Evolutionary conservation across 2,113 vertebrate species (phyloP).

Genomic region (Sturnus vulgaris): DNA sequence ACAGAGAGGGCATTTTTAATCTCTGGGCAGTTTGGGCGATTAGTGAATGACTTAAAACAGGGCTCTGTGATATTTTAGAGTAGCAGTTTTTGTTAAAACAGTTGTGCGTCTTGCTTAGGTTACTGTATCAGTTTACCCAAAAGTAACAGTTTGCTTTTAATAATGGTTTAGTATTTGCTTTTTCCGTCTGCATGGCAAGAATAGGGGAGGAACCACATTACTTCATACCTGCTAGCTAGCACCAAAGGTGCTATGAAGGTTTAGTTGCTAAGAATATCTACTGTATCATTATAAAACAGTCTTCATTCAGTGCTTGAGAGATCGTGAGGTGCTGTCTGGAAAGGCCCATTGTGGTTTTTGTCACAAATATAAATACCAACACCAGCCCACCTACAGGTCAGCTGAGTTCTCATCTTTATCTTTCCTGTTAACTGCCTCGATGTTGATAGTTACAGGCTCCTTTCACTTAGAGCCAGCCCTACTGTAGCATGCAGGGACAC

Average conservation of each 20-base stretch:
- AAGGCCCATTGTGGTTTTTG: neutral
- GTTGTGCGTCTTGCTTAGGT: neutral
- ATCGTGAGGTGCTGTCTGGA: neutral
- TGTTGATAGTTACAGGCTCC: neutral
- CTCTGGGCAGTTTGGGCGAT: neutral
- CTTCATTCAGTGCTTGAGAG: neutral
- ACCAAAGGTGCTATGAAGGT: neutral
- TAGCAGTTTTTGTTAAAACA: neutral
- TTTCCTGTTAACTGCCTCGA: neutral
- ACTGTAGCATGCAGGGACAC: neutral
- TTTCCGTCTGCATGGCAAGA: neutral
- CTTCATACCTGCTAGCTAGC: neutral
- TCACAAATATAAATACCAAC: neutral
- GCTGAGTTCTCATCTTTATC: accelerated
- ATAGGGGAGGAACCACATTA: neutral
- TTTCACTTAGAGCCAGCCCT: neutral
- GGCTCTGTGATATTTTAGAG: neutral
- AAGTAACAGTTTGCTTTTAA: neutral
- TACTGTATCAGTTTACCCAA: neutral
- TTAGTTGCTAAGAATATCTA: neutral
- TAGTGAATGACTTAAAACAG: neutral
- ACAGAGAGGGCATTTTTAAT: accelerated
- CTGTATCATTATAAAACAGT: neutral
- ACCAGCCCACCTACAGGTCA: neutral
- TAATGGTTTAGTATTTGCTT: neutral